phyloP scores from a whole-genome alignment of 2,888 invertebrate species.

The Patella pellucida region DNA sequence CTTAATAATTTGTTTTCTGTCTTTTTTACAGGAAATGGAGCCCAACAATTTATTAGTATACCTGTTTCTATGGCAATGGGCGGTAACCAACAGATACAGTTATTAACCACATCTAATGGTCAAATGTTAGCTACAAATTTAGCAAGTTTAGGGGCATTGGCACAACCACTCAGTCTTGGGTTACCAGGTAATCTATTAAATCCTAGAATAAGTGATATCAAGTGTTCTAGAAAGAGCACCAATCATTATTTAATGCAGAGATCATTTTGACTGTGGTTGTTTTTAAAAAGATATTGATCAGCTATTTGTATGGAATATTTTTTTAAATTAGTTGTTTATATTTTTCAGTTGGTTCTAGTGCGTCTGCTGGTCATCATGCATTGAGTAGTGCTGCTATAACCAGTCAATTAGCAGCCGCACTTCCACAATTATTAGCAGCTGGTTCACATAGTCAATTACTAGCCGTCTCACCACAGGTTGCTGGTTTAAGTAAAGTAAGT shows the following conservation, averaged over 20 bases:
- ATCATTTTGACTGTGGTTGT: background rate
- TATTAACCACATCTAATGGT: conserved; percentile 86
- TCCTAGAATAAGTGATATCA: background rate
- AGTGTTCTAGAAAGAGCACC: background rate
- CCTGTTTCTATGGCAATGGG: conserved; percentile 78
- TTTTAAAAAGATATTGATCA: background rate
- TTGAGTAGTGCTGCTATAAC: conserved; percentile 43
- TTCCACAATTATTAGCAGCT: conserved; percentile 66
- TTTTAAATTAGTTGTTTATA: too few relatives aligned
- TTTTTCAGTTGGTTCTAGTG: background rate
- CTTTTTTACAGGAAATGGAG: conserved; percentile 83
- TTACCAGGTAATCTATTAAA: conserved; percentile 10
- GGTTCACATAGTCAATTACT: conserved; percentile 68
- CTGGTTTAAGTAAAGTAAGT: conserved; percentile 5
- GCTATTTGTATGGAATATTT: too few relatives aligned
- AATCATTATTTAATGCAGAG: background rate
- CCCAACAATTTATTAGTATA: conserved; percentile 95
- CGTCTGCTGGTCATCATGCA: conserved; percentile 10
- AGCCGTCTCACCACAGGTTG: conserved; percentile 69
- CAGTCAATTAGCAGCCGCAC: conserved; percentile 54
- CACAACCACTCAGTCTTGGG: conserved; percentile 60
- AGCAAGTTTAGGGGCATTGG: conserved; percentile 76
- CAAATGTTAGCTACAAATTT: conserved; percentile 88
- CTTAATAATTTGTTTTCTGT: background rate
- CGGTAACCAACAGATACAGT: conserved; percentile 70